Evolutionary conservation across 2,888 invertebrate genomes (phyloP).

Genomic region (Parapristionchus giblindavisi): DNA sequence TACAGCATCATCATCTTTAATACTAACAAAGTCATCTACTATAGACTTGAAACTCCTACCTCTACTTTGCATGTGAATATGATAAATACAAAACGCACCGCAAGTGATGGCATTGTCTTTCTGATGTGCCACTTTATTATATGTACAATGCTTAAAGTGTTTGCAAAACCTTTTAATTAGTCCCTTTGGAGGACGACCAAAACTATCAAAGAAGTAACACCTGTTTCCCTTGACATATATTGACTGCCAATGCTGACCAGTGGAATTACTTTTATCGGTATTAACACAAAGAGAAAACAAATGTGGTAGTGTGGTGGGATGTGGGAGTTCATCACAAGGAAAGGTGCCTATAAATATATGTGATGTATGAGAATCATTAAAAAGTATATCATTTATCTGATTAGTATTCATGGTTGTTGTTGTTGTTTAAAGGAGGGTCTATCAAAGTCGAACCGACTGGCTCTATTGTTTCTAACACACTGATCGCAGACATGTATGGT

Average conservation of each 20-base stretch:
- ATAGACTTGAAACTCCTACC: background rate
- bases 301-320: background rate
- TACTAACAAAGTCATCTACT: background rate
- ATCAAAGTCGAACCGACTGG: background rate
- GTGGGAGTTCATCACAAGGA: conserved; percentile 6
- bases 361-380: background rate
- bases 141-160: background rate
- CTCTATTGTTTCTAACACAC: background rate
- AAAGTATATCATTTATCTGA: background rate
- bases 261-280: background rate
- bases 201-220: conserved; percentile 1
- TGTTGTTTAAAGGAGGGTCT: no score
- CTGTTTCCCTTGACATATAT: background rate
- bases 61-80: conserved; percentile 15
- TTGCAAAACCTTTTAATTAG: background rate
- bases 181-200: background rate
- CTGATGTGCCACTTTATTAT: no score
- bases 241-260: background rate
- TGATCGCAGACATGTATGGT: background rate
- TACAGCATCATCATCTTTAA: background rate
- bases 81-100: background rate
- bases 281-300: background rate
- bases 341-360: background rate
- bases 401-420: conserved; percentile 8
- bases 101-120: no score